Evolutionary conservation across 1,140 invertebrate genomes (phyloP), one percentile per base, ranked within the genome.

Genomic region (Drosophila grimshawi): DNA sequence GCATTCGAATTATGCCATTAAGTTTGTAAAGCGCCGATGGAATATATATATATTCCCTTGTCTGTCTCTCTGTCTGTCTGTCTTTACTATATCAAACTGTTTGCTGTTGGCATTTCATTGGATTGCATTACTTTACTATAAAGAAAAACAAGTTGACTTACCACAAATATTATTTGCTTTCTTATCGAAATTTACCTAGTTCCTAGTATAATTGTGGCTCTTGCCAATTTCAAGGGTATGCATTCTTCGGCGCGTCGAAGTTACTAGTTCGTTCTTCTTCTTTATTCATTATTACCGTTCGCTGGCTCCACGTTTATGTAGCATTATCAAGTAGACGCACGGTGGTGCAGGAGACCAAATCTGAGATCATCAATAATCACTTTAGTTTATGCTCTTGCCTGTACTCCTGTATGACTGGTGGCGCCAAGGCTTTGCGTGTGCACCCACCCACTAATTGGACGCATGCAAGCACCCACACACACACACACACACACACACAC

Each of bases 291-390:
- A n/a, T 52, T 46, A 49, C 33, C 43, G 29, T 49, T 61, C n/a
- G 45, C 30, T 53, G n/a, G n/a, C 7, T 49, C 49, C 51, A 60
- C 63, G 56, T 82, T 75, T 19, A 19, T 19, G 19, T 19, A 57
- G 56, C 70, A 75, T 78, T 69, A 78, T 86, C 70, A 65, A 71
- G 66, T 64, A 76, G 76, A 82, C 80, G 65, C 65, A 79, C 61
- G 52, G 78, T 79, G 65, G 43, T 46, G 30, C 56, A 33, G 32
- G 55, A 4, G 49, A 35, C 19, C 39, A 48, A 48, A 53, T 41
- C 53, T 71, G 62, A 65, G 53, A 29, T 63, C 78, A 89, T 89
- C 69, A 89, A 80, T 86, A 76, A 70, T 75, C 60, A 62, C 63
- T 79, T 68, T 81, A 72, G 63, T 65, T 68, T 72, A 43, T 53